These are phyloP conservation scores for Hemicrepidius hirtus DNA, from an alignment of 2,888 invertebrate species.

Conservation along the genomic window DNA sequence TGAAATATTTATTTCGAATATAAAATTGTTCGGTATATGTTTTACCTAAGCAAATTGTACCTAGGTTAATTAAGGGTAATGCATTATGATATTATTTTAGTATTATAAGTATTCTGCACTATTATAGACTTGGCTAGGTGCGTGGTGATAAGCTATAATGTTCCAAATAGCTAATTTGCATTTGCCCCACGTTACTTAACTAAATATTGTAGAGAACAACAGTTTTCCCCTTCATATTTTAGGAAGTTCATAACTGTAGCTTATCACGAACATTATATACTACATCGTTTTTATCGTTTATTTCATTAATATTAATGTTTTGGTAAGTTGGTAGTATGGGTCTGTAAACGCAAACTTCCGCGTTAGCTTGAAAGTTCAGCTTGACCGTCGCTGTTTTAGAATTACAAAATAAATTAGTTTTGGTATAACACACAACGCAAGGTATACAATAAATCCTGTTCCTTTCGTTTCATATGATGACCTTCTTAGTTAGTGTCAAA, in stretches of 20 bases:
- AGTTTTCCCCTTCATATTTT: slow-evolving; percentile 30
- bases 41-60: too few relatives aligned
- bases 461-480: too few relatives aligned
- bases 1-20: too few relatives aligned
- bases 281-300: slow-evolving; percentile 33
- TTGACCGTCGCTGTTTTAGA: slow-evolving; percentile 15
- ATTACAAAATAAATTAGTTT: slow-evolving; percentile 24
- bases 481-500: too few relatives aligned
- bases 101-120: slow-evolving; percentile 12
- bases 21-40: too few relatives aligned
- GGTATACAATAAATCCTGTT: too few relatives aligned
- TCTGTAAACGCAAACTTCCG: slow-evolving; percentile 28
- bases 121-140: slow-evolving; percentile 19
- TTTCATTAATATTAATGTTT: slow-evolving; percentile 32
- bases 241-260: slow-evolving; percentile 36
- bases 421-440: too few relatives aligned
- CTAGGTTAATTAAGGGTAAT: too few relatives aligned
- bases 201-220: slow-evolving; percentile 32
- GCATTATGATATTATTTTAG: too few relatives aligned
- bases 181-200: slow-evolving; percentile 34
- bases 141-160: slow-evolving; percentile 36
- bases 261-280: slow-evolving; percentile 37
- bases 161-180: slow-evolving; percentile 37
- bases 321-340: slow-evolving; percentile 20
- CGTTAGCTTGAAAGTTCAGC: slow-evolving; percentile 2